A percentile compares a stretch with the other conserved stretches of the same genome.
Conservation (phyloP, 2,888 invertebrate species). For the Pseudococcus jackbeardsleyi region DNA sequence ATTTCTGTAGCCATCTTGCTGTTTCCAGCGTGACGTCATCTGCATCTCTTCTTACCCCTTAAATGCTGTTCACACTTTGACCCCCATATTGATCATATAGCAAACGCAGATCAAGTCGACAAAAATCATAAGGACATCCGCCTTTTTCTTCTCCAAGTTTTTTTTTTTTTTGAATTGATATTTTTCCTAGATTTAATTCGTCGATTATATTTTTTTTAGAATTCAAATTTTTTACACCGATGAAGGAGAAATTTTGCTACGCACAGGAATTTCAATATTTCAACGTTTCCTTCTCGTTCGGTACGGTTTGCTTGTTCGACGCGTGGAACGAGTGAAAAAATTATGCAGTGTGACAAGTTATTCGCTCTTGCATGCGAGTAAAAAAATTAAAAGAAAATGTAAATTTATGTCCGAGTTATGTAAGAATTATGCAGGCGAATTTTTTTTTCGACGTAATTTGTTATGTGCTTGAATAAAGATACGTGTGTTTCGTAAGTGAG, state of each 20-base stretch:
- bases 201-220: background rate
- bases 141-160: background rate
- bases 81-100: conserved; percentile 52
- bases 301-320: background rate
- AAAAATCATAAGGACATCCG: conserved; percentile 52
- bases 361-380: background rate
- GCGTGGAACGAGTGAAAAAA: background rate
- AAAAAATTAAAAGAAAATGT: conserved; percentile 16
- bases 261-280: background rate
- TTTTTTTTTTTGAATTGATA: background rate
- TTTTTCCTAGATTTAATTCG: background rate
- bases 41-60: conserved; percentile 54
- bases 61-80: conserved; percentile 51
- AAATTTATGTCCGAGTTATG: background rate
- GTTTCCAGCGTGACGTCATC: conserved; percentile 56
- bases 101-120: conserved; percentile 48
- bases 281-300: background rate
- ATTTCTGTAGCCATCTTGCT: conserved; percentile 59
- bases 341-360: background rate
- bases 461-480: background rate
- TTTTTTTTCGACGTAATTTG: background rate
- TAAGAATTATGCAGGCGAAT: background rate
- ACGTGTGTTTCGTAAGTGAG: too few species aligned
- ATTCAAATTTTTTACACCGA: background rate
- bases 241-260: background rate